These are phyloP conservation scores for Anthoscopus minutus DNA, from an alignment of 2,113 vertebrate genomes.

Conservation along the genomic window DNA sequence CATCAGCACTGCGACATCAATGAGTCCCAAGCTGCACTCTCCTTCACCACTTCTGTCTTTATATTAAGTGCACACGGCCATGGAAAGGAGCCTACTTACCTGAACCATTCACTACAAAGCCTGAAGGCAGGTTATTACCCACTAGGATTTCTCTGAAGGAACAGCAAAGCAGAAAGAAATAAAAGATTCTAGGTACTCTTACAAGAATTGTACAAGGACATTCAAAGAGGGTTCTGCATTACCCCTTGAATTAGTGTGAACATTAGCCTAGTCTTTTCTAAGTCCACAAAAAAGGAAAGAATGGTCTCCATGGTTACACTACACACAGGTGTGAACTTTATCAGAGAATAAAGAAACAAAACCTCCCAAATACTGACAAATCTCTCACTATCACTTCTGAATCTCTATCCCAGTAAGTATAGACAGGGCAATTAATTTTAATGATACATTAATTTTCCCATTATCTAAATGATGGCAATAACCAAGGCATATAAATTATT, in stretches of 20 bases:
- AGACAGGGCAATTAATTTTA: background rate
- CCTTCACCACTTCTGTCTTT: background rate
- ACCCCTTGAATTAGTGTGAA: background rate
- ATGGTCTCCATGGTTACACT: background rate
- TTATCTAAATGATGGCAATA: background rate
- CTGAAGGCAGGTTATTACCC: background rate
- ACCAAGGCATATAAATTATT: background rate
- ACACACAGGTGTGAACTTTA: background rate
- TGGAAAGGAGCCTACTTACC: background rate
- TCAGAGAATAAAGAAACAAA: background rate
- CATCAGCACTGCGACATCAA: background rate
- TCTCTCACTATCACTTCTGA: background rate
- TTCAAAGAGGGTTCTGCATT: background rate
- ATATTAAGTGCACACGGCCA: background rate
- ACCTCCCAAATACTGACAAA: background rate
- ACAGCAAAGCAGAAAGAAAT: background rate
- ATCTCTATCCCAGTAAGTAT: background rate
- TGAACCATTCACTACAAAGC: background rate
- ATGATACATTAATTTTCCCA: background rate
- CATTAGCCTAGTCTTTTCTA: background rate
- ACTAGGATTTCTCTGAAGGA: background rate
- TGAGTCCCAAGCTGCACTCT: background rate
- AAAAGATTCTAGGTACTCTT: background rate
- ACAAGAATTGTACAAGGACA: background rate
- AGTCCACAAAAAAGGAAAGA: background rate